Base-by-base conservation (phyloP, 2,797 vertebrate species). In the Micropoecilia bifurca region DNA sequence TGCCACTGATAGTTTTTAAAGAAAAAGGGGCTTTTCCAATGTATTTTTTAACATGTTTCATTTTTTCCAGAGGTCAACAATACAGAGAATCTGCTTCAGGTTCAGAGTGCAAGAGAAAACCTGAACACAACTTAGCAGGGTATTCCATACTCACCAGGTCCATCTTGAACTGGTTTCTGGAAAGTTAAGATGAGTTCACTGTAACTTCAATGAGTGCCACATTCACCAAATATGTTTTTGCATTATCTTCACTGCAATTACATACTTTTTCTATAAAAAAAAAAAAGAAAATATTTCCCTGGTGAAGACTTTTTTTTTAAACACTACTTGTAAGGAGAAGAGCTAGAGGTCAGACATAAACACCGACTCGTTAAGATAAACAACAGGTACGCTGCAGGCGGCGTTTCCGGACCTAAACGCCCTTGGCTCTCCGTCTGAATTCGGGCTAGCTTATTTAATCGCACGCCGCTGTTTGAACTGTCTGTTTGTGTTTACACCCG, bases 341-440 rank as follows among this genome's bases (percentile, higher is more conserved):
- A 68, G 36, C 9, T 18, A 13, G 20, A 41, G 66, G 18, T 68
- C 20, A 68, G 22, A 77, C 91, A 93, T 94, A 93, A 92, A 90
- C 88, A 93, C 59, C 80, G 89, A 92, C 79, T 96, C 89, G 90
- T 94, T 95, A 94, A 94, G 91, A 95, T 94, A 91, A 95, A 95
- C 91, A 85, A 82, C 71, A 82, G 9, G n/a, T n/a, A 50, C 61
- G 20, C 80, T 61, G 78, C 6, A 74, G 92, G 78, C 77, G 90
- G 89, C 89, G 55, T 78, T 63, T 79, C 80, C 39, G 85, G 85
- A 88, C 75, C 82, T 79, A 90, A 79, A 92, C 71, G 83, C 88
- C 73, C 90, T 78, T 47, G 76, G 72, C 77, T 84, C 80, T 84
- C 86, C 88, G 79, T 88, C 84, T 88, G 79, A 12, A 33, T 69